These are phyloP conservation scores for Cantharis rufa DNA, from an alignment of 2,888 invertebrate genomes.

Conservation along the genomic window DNA sequence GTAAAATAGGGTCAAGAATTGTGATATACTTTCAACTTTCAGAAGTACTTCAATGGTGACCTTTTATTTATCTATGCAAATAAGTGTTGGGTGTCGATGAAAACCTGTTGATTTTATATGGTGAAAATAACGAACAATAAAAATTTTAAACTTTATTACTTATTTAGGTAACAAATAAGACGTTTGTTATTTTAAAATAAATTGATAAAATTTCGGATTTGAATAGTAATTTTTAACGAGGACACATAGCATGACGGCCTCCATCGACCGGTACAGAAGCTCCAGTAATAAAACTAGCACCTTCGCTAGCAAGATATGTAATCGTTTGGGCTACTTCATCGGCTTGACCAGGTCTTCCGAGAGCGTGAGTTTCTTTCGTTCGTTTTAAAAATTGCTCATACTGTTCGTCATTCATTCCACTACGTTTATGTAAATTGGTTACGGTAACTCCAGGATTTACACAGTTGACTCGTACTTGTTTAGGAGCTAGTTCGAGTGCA, in stretches of 20 bases:
- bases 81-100: no score
- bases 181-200: neutral
- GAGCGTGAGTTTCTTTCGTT: conserved; percentile 85
- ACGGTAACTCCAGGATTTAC: conserved; percentile 93
- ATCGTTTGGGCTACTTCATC: conserved; percentile 90
- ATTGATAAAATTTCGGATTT: neutral
- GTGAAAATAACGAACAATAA: neutral
- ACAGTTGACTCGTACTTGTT: conserved; percentile 85
- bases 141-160: neutral
- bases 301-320: conserved; percentile 87
- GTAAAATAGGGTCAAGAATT: no score
- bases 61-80: no score
- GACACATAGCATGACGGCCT: conserved; percentile 92
- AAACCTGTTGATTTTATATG: neutral
- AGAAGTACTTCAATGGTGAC: no score
- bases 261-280: conserved; percentile 90
- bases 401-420: conserved; percentile 81
- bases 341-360: conserved; percentile 83
- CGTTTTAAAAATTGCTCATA: conserved; percentile 85
- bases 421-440: conserved; percentile 85
- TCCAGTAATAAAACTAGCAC: conserved; percentile 90
- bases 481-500: conserved; percentile 82
- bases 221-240: conserved; percentile 64
- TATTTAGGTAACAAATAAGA: neutral
- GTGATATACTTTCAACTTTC: no score